These are phyloP conservation scores for Oncorhynchus tshawytscha DNA, from an alignment of 2,113 vertebrate genomes.

Conservation along the genomic window DNA sequence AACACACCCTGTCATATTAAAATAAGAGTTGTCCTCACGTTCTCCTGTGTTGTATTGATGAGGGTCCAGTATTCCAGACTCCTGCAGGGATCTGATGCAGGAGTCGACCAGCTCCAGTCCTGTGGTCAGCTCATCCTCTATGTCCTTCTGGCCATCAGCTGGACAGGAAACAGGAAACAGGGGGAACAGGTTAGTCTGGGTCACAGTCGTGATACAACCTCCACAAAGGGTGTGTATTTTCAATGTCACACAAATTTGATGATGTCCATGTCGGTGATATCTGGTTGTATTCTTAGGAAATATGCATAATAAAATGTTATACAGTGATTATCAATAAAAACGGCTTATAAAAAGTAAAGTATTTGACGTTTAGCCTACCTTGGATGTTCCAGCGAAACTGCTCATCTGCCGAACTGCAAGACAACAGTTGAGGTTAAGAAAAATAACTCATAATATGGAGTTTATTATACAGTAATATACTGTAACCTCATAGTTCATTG, in stretches of 20 bases:
- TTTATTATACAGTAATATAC: neutral
- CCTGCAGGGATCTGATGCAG: slow-evolving; percentile 94
- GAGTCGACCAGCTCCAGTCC: slow-evolving; percentile 97
- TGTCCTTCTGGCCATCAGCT: slow-evolving; percentile 94
- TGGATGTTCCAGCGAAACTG: slow-evolving; percentile 95
- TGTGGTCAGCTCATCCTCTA: slow-evolving; percentile 97
- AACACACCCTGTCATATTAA: too few species aligned
- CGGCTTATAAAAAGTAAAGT: neutral
- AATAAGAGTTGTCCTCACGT: slow-evolving; percentile 74
- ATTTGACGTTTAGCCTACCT: slow-evolving; percentile 75
- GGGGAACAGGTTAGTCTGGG: neutral
- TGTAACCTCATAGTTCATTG: neutral
- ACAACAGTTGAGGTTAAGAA: slow-evolving; percentile 38
- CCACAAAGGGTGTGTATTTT: too few species aligned
- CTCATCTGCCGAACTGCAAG: slow-evolving; percentile 91
- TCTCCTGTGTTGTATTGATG: slow-evolving; percentile 84
- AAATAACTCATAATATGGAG: too few species aligned
- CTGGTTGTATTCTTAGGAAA: too few species aligned
- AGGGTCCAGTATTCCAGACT: slow-evolving; percentile 94
- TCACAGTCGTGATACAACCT: too few species aligned
- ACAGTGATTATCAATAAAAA: too few species aligned
- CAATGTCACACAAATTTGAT: too few species aligned
- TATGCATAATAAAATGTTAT: too few species aligned
- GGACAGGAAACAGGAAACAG: neutral
- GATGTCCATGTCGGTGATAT: too few species aligned